Evolutionary conservation across 2,113 vertebrate genomes (phyloP).

Genomic region (Otus sunia): DNA sequence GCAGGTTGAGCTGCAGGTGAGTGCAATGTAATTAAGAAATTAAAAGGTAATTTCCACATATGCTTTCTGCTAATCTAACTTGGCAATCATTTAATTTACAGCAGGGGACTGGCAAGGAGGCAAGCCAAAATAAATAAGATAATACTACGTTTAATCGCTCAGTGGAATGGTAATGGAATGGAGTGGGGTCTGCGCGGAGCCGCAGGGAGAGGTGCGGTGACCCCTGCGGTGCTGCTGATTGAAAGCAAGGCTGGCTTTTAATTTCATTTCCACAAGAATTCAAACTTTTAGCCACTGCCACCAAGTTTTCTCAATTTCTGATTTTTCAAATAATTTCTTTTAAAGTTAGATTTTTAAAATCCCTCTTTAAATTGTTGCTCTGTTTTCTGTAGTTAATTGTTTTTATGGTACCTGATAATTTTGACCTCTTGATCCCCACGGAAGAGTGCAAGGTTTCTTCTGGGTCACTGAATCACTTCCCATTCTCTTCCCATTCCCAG

Average conservation of each 20-base stretch:
- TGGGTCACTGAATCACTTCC: neutral
- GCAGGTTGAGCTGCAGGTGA: constrained; percentile 74
- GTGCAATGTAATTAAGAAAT: constrained; percentile 78
- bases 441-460: neutral
- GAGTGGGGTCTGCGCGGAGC: neutral
- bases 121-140: constrained; percentile 74
- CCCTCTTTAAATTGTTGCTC: neutral
- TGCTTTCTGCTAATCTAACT: constrained; percentile 65
- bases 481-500: neutral
- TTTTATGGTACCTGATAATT: accelerated
- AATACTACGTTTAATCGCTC: constrained; percentile 59
- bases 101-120: constrained; percentile 61
- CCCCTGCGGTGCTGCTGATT: neutral
- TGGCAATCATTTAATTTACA: constrained; percentile 69
- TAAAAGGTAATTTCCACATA: constrained; percentile 80
- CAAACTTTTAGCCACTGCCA: neutral
- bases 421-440: neutral
- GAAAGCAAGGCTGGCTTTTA: neutral
- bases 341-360: neutral
- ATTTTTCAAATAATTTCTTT: neutral
- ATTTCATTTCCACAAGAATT: neutral
- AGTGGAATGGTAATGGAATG: neutral
- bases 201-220: neutral
- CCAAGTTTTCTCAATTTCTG: neutral
- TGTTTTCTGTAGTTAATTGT: neutral